A percentile compares a stretch with the other conserved stretches of the same genome.
Conservation (phyloP, 2,797 vertebrate species). For the Mareca penelope region DNA sequence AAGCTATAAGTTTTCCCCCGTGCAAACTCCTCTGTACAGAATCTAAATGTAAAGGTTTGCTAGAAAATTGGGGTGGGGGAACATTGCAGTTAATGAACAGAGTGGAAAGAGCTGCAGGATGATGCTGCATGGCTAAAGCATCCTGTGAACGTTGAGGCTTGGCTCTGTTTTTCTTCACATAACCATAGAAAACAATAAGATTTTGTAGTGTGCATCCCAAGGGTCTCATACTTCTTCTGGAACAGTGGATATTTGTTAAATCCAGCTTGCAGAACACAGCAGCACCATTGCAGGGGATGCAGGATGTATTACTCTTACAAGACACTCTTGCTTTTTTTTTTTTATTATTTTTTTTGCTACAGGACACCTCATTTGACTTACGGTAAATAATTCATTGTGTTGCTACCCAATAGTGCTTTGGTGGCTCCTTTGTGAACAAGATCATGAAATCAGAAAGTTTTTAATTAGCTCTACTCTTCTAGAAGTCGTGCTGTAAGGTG, state of each 20-base stretch:
- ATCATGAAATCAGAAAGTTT: neutral
- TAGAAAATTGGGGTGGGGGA: neutral
- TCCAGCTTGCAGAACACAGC: neutral
- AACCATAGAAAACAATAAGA: neutral
- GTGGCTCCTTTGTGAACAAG: neutral
- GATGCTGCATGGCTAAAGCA: neutral
- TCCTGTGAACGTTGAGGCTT: neutral
- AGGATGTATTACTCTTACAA: neutral
- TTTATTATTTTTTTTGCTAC: neutral
- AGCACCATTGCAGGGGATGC: neutral
- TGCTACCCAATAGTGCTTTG: slow-evolving; percentile 33
- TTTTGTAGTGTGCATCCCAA: neutral
- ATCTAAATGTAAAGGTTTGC: neutral
- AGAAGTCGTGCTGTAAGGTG: neutral
- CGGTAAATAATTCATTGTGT: slow-evolving; percentile 52
- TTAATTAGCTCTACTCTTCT: neutral
- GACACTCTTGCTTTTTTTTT: neutral
- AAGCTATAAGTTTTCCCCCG: neutral
- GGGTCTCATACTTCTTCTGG: neutral
- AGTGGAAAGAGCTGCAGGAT: neutral
- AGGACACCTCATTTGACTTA: neutral
- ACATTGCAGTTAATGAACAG: neutral
- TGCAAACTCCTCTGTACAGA: neutral
- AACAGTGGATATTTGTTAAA: neutral
- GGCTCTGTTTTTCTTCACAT: neutral